phyloP scores from a whole-genome alignment of 2,888 invertebrate species.

The Dendrolimus pini region DNA sequence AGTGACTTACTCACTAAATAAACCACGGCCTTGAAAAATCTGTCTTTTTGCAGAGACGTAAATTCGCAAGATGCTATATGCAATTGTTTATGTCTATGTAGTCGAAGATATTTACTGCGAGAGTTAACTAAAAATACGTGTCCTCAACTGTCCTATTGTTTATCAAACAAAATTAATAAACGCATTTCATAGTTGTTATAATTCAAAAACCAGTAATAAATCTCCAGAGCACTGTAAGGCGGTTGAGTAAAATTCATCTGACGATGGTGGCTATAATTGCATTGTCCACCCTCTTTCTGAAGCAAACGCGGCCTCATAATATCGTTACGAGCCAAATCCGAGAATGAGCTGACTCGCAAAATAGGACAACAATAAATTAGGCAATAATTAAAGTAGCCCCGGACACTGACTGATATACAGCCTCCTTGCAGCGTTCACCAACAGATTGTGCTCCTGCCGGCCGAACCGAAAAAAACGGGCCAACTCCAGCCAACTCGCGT shows the following conservation, averaged over 20 bases:
- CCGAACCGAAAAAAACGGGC: constrained; percentile 48
- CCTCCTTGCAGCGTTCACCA: constrained; percentile 41
- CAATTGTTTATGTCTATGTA: too few relatives aligned
- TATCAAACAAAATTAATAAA: too few relatives aligned
- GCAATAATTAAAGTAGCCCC: constrained; percentile 59
- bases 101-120: too few relatives aligned
- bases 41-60: too few relatives aligned
- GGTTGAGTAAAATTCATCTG: neutral
- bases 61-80: too few relatives aligned
- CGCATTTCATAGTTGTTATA: too few relatives aligned
- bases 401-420: constrained; percentile 71
- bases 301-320: neutral
- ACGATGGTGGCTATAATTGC: neutral
- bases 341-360: constrained; percentile 14
- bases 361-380: constrained; percentile 52
- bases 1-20: too few relatives aligned
- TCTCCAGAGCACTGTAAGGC: neutral
- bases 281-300: neutral
- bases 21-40: too few relatives aligned
- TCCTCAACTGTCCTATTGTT: too few relatives aligned
- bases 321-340: constrained; percentile 6
- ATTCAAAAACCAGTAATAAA: neutral
- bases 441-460: constrained; percentile 36
- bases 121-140: too few relatives aligned
- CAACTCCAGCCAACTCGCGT: constrained; percentile 26